Evolutionary conservation across 2,113 vertebrate species (phyloP), one percentile per base, ranked within the genome.

Genomic region (Onychostoma macrolepis): DNA sequence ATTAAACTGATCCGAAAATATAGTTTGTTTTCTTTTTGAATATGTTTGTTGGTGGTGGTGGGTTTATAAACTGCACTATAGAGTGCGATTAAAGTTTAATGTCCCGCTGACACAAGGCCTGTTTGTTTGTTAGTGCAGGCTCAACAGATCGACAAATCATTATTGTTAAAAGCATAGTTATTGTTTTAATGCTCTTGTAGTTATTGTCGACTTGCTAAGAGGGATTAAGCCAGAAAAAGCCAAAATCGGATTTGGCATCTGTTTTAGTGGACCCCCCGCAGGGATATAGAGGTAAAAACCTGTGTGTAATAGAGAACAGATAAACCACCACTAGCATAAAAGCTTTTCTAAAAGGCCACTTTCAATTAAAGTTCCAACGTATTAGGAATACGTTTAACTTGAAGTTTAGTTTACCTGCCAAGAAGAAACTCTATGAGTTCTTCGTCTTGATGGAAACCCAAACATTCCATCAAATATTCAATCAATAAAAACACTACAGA

Each of bases 11-110:
- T 61, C n/a, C n/a, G 38, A n/a, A 72, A 53, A 86, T 28, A 58
- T 28, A 77, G 43, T 85, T 65, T 38, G 53, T 81, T 65, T 43
- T 45, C 13, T 65, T 65, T 81, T 43, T 76, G 21, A 77, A 83
- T 61, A 72, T 76, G 80, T 36, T 83, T 17, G 38, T 9, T 33
- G 48, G 48, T 36, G 24, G 56, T 69, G n/a, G 50, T 56, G 50
- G 69, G 19, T 77, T 86, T 69, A 61, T 85, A 86, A 79, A 86
- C 53, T 78, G 84, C n/a, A 24, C 80, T 83, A 74, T 61, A 79
- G 80, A 79, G 71, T 56, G 50, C 19, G 50, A 86, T 88, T 72
- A 78, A 86, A 88, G 17, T 83, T 85, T 78, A 45, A 88, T 86
- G 41, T 72, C 26, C 26, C 4, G 48, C 67, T 86, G 43, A 82